Percentiles rank a stretch among this genome's conserved stretches.
These are phyloP conservation scores for Daphoenositta chrysoptera DNA, from an alignment of 2,113 vertebrate genomes.

Conservation along the genomic window DNA sequence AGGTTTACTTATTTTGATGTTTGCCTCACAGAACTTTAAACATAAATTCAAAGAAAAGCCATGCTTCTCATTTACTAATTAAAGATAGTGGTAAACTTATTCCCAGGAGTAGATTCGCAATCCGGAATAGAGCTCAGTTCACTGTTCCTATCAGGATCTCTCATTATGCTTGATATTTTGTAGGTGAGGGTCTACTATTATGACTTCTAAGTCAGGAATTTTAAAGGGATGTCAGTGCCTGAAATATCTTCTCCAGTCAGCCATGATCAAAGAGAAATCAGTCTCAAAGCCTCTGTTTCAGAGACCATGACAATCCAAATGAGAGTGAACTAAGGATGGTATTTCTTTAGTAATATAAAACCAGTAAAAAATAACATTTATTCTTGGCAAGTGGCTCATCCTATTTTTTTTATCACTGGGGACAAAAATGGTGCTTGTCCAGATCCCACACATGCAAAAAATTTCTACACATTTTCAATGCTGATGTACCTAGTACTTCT, in stretches of 20 bases:
- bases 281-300: neutral
- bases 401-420: fast-evolving
- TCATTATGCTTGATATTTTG: neutral
- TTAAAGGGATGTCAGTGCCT: neutral
- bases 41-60: neutral
- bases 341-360: neutral
- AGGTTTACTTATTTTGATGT: neutral
- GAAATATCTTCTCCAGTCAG: neutral
- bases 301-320: neutral
- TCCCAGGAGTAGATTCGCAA: neutral
- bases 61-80: neutral
- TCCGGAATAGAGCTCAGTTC: neutral
- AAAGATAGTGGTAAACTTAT: neutral
- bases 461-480: neutral
- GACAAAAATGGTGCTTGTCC: neutral
- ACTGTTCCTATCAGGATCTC: neutral
- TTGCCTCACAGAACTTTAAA: neutral
- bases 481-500: neutral
- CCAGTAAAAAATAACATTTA: neutral
- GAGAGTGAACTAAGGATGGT: neutral
- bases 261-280: neutral
- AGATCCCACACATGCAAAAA: neutral
- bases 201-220: neutral
- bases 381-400: neutral
- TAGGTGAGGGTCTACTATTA: neutral